Evolutionary conservation across 2,888 invertebrate species (phyloP), one percentile per base, ranked within the genome.

Genomic region (Blastobasis adustella): DNA sequence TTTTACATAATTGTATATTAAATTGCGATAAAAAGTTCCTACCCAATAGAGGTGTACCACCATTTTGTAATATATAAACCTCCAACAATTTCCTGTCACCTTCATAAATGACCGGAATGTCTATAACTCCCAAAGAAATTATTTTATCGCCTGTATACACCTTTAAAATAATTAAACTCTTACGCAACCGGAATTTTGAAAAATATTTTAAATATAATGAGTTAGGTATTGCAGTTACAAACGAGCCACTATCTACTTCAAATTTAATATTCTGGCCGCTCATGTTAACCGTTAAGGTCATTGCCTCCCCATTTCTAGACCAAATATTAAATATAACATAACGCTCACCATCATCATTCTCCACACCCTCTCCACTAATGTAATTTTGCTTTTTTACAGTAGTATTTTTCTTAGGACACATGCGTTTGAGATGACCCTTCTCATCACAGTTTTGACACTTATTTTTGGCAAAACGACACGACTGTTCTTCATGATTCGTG

Each of bases 221-320:
- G 7, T 40, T 40, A 40, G 4, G 9, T 40, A 40, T 40, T 40
- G 40, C 9, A 9, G 40, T 8, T 40, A 40, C 40, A 9, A 4
- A 54, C 47, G 55, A 55, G 10, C 36, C 40, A 40, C 40, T 40
- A 40, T 40, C 40, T 8, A 3, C 7, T 40, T 40, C 40, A 40
- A 40, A 40, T 6, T 40, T 40, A 40, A 40, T 40, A 40, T 40
- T 9, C 9, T 8, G 7, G 6, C 9, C 9, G 40, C 9, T 4
- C 9, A 40, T 9, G 9, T 9, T 9, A 9, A 40, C 40, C 40
- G 9, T 40, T 40, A 40, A 40, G 9, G 9, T 40, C 40, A 40
- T 40, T 8, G 40, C 40, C 9, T 40, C 40, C 6, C 40, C 40
- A 40, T 40, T 40, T 3, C 7, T 8, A 8, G 40, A 40, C 40